Evolutionary conservation across 2,888 invertebrate genomes (phyloP), one percentile per base, ranked within the genome.

Genomic region (Eupithecia tripunctaria): DNA sequence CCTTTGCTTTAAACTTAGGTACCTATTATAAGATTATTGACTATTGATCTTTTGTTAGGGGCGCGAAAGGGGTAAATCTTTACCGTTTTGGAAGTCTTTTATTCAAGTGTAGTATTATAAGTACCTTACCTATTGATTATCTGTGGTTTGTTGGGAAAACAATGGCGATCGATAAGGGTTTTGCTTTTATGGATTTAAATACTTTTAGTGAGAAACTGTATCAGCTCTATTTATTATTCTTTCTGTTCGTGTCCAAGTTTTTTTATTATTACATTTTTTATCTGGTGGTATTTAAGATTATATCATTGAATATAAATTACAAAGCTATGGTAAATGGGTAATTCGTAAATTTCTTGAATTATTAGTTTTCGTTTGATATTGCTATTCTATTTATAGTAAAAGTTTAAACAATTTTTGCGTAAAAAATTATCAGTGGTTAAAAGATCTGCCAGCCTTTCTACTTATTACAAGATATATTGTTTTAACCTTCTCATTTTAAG

Each of bases 21-120:
- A 71, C 81, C 86, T 89, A 91, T 93, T 94, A 94, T 91, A 86
- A 88, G 94, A 93, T 94, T 94, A 94, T 94, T 92, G 93, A 84
- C 86, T 91, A 94, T 93, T 92, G 93, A 91, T 86, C 87, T 83
- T 89, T 94, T 94, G 91, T 93, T 67, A 85, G 72, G 88, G 90
- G 94, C 91, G 93, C 89, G 90, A 92, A 76, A 71, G 73, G 78
- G 79, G 75, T 91, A 89, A 91, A 89, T 51, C 89, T 89, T 86
- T 87, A 86, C 82, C 80, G 82, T 84, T 88, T 81, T 81, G 79
- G 81, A 67, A 71, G 67, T 70, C 71, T 73, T 79, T 79, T 77
- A 76, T 79, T 75, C 65, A 67, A 73, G 73, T 73, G 76, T 78
- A 71, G 74, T 41, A 71, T 78, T 79, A 78, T 78, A 60, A 29